phyloP scores from a whole-genome alignment of 2,888 invertebrate species.

The Volucella bombylans region DNA sequence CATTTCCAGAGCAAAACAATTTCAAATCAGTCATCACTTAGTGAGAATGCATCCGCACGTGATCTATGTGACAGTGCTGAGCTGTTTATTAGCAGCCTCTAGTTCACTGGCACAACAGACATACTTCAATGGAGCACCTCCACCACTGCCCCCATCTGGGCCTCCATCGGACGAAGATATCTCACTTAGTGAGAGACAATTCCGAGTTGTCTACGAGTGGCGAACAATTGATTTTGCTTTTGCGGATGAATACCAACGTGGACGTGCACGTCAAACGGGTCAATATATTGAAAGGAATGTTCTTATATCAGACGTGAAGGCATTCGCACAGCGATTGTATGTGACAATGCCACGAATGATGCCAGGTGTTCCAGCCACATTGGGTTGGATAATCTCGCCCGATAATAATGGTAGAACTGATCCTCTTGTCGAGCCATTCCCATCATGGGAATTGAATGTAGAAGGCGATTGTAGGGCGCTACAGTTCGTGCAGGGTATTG shows the following conservation, averaged over 20 bases:
- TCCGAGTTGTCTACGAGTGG: conserved; percentile 89
- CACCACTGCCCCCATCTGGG: conserved; percentile 61
- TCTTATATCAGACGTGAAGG: conserved; percentile 87
- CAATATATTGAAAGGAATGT: conserved; percentile 87
- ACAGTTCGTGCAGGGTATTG: conserved; percentile 89
- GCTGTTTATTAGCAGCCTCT: conserved; percentile 39
- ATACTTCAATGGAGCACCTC: conserved; percentile 70
- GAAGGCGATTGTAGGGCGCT: conserved; percentile 87
- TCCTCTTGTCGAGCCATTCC: conserved; percentile 86
- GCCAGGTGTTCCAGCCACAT: conserved; percentile 88
- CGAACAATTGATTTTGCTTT: conserved; percentile 87
- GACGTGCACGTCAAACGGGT: conserved; percentile 84
- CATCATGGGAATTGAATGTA: conserved; percentile 87
- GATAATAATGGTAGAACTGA: conserved; percentile 83
- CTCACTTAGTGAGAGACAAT: conserved; percentile 82
- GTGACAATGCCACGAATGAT: conserved; percentile 88
- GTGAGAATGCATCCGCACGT: conserved; percentile 44
- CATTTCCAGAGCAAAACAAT: conserved; percentile 27
- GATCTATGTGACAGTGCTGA: conserved; percentile 36
- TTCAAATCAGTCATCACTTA: conserved; percentile 2
- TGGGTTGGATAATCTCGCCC: conserved; percentile 84
- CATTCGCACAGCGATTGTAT: conserved; percentile 87
- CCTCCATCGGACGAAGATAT: conserved; percentile 69
- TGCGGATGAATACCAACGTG: conserved; percentile 84
- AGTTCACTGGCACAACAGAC: conserved; percentile 55